Conservation (phyloP, 2,888 invertebrate genomes). For the Sphinx pinastri region DNA sequence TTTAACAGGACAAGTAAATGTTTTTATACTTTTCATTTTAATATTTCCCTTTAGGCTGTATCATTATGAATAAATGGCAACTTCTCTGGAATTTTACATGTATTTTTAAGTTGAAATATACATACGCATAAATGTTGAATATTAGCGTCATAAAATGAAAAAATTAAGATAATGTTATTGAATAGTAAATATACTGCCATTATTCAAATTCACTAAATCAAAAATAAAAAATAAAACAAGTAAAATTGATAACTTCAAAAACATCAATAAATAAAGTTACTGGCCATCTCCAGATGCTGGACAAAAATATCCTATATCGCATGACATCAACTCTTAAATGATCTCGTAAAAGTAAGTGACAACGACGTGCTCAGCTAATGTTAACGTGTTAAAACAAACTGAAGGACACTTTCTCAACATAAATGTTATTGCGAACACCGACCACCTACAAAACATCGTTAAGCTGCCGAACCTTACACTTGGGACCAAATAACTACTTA, state of each 20-base stretch:
- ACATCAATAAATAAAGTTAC: background rate
- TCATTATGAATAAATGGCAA: too few relatives aligned
- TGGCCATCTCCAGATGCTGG: too few relatives aligned
- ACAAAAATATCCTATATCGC: background rate
- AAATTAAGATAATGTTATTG: too few relatives aligned
- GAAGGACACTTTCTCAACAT: slow-evolving; percentile 47
- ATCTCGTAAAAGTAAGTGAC: slow-evolving; percentile 30
- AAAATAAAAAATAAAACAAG: too few relatives aligned
- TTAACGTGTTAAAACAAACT: slow-evolving; percentile 38
- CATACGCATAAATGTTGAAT: too few relatives aligned
- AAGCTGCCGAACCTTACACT: slow-evolving; percentile 49
- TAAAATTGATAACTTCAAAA: too few relatives aligned
- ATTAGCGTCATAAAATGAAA: too few relatives aligned
- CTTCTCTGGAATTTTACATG: too few relatives aligned
- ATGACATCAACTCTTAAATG: slow-evolving; percentile 8
- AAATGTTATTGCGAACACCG: slow-evolving; percentile 37
- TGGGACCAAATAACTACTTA: slow-evolving; percentile 29
- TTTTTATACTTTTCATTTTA: background rate
- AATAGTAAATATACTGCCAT: too few relatives aligned
- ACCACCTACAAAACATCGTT: slow-evolving; percentile 43
- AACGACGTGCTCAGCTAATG: slow-evolving; percentile 32
- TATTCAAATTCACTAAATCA: too few relatives aligned
- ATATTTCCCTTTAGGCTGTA: background rate
- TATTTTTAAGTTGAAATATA: background rate
- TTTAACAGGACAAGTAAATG: background rate